Conservation (phyloP, 1,140 invertebrate genomes). For the Brachystomella parvula region DNA sequence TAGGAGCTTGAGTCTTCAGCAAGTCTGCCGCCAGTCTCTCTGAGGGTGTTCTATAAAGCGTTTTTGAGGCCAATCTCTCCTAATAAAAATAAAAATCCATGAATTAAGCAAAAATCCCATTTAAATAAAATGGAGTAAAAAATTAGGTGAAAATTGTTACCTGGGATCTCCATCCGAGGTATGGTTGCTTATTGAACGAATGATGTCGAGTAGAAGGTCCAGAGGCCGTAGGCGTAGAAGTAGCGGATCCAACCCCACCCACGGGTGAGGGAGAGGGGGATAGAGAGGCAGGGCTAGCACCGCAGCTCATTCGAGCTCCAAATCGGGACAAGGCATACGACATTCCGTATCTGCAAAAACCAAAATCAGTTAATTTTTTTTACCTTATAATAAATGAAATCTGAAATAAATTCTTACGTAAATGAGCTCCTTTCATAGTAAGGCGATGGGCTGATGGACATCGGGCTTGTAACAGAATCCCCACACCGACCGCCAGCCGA, state of each 20-base stretch:
- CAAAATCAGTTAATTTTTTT: neutral
- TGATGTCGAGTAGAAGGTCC: constrained; percentile 30
- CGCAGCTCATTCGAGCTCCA: constrained; percentile 36
- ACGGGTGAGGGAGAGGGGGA: constrained; percentile 52
- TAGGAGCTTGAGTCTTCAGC: constrained; percentile 44
- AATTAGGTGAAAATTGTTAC: neutral
- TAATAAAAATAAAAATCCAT: neutral
- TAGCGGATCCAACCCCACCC: constrained; percentile 53
- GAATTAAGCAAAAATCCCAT: no score
- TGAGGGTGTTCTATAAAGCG: constrained; percentile 61
- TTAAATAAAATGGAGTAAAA: neutral
- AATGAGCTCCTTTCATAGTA: constrained; percentile 35
- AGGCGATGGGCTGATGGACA: constrained; percentile 35
- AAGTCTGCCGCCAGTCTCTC: constrained; percentile 66
- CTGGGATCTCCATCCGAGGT: constrained; percentile 80
- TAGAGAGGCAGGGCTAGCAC: constrained; percentile 36
- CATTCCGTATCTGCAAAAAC: constrained; percentile 32
- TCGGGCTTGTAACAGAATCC: constrained; percentile 39
- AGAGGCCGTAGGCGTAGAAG: constrained; percentile 50
- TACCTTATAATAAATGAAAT: neutral
- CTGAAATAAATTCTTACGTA: constrained; percentile 23
- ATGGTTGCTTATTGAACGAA: constrained; percentile 53
- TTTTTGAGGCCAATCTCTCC: constrained; percentile 56
- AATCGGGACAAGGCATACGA: constrained; percentile 34
- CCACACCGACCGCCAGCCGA: constrained; percentile 37